Evolutionary conservation across 2,113 vertebrate genomes (phyloP).

Genomic region (Candoia aspera): DNA sequence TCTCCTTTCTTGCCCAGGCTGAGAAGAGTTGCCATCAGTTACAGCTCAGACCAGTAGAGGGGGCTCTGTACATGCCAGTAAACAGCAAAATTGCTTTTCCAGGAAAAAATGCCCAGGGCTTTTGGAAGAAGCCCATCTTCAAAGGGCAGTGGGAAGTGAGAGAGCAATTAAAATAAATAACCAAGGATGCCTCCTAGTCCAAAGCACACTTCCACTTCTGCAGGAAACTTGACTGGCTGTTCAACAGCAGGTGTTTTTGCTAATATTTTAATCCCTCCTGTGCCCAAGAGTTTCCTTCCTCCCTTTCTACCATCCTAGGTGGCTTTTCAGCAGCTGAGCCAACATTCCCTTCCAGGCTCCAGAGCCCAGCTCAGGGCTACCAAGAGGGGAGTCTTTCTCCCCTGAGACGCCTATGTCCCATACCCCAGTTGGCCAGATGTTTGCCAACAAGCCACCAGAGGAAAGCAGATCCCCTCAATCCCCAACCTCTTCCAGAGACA

Average conservation of each 20-base stretch:
- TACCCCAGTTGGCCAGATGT: too few relatives aligned
- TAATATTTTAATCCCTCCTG: background rate
- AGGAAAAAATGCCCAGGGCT: background rate
- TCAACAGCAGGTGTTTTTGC: background rate
- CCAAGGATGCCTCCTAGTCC: background rate
- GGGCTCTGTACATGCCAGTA: background rate
- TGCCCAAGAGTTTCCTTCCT: too few relatives aligned
- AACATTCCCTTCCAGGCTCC: too few relatives aligned
- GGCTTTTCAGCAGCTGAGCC: background rate
- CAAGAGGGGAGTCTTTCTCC: too few relatives aligned
- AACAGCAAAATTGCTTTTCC: background rate
- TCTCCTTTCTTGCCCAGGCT: too few relatives aligned
- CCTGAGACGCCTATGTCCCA: too few relatives aligned
- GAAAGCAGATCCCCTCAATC: too few relatives aligned
- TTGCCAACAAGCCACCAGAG: too few relatives aligned
- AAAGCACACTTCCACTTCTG: background rate
- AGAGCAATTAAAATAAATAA: background rate
- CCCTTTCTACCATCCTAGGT: background rate
- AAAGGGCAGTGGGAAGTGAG: background rate
- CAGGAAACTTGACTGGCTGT: background rate
- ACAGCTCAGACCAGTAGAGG: background rate
- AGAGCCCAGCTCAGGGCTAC: too few relatives aligned
- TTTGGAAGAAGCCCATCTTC: background rate
- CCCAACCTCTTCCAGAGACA: too few relatives aligned
- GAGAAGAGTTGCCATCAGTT: accelerated